A percentile compares a stretch with the other conserved stretches of the same genome.
Conservation (phyloP, 1,140 invertebrate genomes). For the Bathynomus jamesi region DNA sequence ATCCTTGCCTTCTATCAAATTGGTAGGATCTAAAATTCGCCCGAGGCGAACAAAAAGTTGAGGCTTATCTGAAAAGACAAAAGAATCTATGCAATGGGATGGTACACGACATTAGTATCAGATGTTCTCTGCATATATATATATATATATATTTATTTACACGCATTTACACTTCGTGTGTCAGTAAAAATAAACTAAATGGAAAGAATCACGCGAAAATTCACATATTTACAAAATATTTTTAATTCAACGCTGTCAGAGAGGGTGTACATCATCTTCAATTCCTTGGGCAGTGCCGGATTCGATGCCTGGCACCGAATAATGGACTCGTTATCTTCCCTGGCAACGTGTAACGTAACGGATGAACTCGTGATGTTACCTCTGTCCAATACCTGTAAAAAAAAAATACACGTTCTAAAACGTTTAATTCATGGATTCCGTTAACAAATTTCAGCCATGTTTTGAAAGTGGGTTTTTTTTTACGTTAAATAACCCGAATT, state of each 20-base stretch:
- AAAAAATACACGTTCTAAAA: background rate
- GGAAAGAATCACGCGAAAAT: no score
- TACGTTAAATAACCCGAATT: no score
- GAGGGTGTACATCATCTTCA: background rate
- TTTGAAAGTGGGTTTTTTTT: no score
- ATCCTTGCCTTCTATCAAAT: conserved; percentile 12
- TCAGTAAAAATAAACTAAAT: no score
- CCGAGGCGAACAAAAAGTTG: background rate
- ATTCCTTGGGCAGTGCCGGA: background rate
- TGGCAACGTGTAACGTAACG: background rate
- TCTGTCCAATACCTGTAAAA: background rate
- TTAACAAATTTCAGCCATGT: no score
- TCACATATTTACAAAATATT: background rate
- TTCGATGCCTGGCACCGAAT: background rate
- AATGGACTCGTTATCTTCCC: background rate
- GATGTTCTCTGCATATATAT: no score
- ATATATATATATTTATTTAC: no score
- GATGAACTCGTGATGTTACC: background rate
- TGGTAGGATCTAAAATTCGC: background rate
- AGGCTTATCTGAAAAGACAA: conserved; percentile 6
- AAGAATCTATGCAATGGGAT: no score
- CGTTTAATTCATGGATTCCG: no score
- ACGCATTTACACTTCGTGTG: no score
- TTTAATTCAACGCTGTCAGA: background rate
- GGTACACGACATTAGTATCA: no score